A percentile compares a stretch with the other conserved stretches of the same genome.
Conservation (phyloP, 2,113 vertebrate species). For the Lepus europaeus region DNA sequence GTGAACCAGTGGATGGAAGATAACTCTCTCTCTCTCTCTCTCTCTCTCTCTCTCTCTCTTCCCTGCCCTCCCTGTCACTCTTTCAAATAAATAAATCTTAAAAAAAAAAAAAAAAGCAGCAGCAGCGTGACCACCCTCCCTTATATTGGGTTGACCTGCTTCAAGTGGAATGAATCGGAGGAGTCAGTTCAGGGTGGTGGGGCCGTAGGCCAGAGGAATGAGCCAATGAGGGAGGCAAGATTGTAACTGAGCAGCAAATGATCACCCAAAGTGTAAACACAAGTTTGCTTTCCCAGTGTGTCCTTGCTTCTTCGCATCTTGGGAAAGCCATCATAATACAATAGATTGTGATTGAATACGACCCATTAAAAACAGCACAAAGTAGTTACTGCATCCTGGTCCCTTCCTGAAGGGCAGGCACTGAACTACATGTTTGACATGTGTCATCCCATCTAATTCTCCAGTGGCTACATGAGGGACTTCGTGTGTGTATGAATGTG, state of each 20-base stretch:
- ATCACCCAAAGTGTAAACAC: neutral
- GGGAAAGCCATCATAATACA: neutral
- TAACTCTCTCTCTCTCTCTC: too few species aligned
- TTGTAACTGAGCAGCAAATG: neutral
- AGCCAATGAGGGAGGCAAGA: neutral
- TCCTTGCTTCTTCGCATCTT: neutral
- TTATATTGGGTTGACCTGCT: neutral
- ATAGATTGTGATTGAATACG: neutral
- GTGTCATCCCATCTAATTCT: neutral
- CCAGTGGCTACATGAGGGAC: neutral
- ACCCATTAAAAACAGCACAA: neutral
- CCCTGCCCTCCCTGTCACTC: too few species aligned
- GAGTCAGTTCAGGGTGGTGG: too few species aligned
- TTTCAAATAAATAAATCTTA: too few species aligned
- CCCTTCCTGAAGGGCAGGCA: neutral
- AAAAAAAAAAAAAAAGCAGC: too few species aligned
- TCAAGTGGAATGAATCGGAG: too few species aligned
- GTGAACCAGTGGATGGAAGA: too few species aligned
- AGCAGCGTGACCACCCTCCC: too few species aligned
- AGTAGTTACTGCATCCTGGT: accelerated
- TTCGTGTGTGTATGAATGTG: too few species aligned
- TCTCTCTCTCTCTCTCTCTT: too few species aligned
- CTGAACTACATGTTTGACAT: too few species aligned
- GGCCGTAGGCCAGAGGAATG: neutral
- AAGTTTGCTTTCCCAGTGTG: neutral